Base-by-base conservation (phyloP, 2,113 vertebrate species). In the Chelonoidis abingdonii region DNA sequence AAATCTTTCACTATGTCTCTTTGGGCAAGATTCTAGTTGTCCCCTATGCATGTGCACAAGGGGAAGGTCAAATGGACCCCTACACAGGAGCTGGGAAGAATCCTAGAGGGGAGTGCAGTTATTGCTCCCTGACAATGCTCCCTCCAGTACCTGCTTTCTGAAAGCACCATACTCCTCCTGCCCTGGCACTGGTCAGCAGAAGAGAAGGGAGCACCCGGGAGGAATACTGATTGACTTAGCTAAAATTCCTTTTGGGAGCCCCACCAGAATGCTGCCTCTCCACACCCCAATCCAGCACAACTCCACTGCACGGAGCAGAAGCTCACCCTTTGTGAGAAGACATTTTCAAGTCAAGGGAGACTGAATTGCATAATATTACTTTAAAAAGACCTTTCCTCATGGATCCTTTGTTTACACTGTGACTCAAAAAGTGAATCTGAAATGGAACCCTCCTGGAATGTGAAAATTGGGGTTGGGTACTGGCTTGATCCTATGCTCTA, bases 401-500 rank as follows among this genome's bases (percentile, higher is more conserved):
- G 21, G 49, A 50, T n/a, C 50, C 27, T 81, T 54, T 81, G 50
- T 81, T 87, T 12, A 53, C 27, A 19, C 13, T 22, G 72, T 91
- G 41, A 84, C 38, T 91, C 75, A 88, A 83, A 72, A 93, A 86
- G 22, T 47, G 5, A 85, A 86, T 93, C 47, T 89, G 86, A 62
- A 90, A 84, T 49, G 44, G 38, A 89, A 79, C 85, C 41, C 62
- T 76, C 50, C 27, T 41, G 62, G 88, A 93, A 91, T 19, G 4
- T 49, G 88, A 87, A 88, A 90, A 82, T 88, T 81, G 82, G 29
- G 14, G 83, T 80, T 27, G 90, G 83, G 95, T 94, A 50, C 52
- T 84, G 93, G 80, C 84, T 93, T 85, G 87, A 75, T 93, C 72
- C 31, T 53, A 6, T 25, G 41, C 88, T 95, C 86, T 80, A 83